These are phyloP conservation scores for Frankliniella fusca DNA, from an alignment of 2,888 invertebrate species.

Conservation along the genomic window DNA sequence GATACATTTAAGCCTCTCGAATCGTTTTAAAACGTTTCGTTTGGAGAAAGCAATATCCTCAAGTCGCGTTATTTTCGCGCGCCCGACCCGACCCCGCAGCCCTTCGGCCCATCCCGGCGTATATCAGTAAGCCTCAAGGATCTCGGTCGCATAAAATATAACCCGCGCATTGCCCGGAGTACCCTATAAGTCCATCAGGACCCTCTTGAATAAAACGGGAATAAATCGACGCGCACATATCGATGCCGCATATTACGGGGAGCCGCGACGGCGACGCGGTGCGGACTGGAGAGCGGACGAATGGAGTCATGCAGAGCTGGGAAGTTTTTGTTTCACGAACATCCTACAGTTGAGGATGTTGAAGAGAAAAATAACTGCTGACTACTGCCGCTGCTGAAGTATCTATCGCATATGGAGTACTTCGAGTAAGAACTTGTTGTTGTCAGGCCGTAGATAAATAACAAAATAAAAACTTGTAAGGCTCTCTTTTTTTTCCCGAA, in stretches of 20 bases:
- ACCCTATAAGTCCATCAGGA: conserved; percentile 21
- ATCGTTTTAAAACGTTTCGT: conserved; percentile 26
- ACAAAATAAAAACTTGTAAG: too few species aligned
- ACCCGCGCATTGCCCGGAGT: conserved; percentile 11
- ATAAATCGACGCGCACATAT: conserved; percentile 22
- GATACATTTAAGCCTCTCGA: conserved; percentile 15
- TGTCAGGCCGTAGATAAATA: too few species aligned
- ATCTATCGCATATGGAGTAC: too few species aligned
- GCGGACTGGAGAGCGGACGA: not conserved
- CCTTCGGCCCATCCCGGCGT: not conserved
- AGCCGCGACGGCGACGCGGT: not conserved
- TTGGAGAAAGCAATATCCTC: conserved; percentile 11
- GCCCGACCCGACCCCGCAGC: not conserved
- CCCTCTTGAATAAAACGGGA: conserved; percentile 16
- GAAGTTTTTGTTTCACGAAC: too few species aligned
- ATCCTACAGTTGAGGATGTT: too few species aligned
- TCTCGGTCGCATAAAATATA: conserved; percentile 19
- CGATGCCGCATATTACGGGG: conserved; percentile 14
- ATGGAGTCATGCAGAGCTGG: too few species aligned
- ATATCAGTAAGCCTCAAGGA: conserved; percentile 21
- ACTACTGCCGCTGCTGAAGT: too few species aligned
- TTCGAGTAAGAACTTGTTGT: too few species aligned
- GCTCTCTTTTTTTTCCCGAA: too few species aligned
- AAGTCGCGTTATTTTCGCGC: conserved; percentile 13
- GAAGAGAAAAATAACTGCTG: too few species aligned